These are phyloP conservation scores for Tolypeutes matacus DNA, from an alignment of 2,797 vertebrate species.

Conservation along the genomic window DNA sequence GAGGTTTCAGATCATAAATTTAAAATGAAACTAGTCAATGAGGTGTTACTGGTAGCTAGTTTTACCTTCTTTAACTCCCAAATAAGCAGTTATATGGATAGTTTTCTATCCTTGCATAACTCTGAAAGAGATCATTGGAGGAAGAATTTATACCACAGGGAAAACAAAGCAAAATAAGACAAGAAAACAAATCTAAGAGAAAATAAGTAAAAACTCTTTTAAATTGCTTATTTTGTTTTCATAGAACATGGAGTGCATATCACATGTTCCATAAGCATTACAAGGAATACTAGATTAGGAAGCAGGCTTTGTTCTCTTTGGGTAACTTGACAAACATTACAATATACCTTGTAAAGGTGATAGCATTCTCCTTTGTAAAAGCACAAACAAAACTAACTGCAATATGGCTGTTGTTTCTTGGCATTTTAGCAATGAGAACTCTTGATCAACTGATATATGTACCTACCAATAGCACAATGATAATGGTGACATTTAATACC, in stretches of 20 bases:
- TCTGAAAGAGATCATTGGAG: not conserved
- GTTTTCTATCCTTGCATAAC: not conserved
- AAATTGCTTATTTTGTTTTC: slow-evolving; percentile 2
- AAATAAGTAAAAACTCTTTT: not conserved
- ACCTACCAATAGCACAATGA: not conserved
- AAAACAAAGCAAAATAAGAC: slow-evolving; percentile 10
- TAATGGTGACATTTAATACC: not conserved
- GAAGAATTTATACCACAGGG: not conserved
- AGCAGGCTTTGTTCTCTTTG: not conserved
- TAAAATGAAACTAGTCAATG: not conserved
- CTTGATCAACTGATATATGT: not conserved
- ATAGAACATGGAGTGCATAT: not conserved
- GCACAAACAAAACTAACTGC: not conserved
- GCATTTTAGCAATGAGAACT: not conserved
- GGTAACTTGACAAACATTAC: not conserved
- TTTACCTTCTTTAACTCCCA: not conserved
- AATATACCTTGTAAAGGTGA: not conserved
- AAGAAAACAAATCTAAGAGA: not conserved
- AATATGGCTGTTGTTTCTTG: not conserved
- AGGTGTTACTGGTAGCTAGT: not conserved
- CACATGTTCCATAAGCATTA: not conserved
- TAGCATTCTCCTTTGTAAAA: not conserved
- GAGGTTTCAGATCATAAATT: not conserved
- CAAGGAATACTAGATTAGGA: not conserved
- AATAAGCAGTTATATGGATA: not conserved